Conservation (phyloP, 2,888 invertebrate genomes). For the Drosophila bunnanda region DNA sequence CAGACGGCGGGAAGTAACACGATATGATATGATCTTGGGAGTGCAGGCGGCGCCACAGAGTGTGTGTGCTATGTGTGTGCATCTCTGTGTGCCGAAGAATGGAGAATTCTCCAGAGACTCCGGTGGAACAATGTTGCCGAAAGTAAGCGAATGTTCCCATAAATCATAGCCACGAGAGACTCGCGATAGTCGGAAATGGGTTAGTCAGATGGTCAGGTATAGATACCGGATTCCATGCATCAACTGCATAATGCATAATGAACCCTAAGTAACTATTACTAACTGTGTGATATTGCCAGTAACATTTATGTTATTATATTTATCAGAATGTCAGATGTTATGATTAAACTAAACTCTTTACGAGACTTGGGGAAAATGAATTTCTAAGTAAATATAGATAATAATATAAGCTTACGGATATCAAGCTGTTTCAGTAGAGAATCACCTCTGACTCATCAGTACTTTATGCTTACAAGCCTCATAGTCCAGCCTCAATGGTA, state of each 20-base stretch:
- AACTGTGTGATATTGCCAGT: neutral
- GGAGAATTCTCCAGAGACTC: slow-evolving; percentile 9
- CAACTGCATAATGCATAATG: slow-evolving; percentile 11
- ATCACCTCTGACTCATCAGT: no score
- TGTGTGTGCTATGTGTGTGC: slow-evolving; percentile 8
- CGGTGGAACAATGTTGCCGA: slow-evolving; percentile 27
- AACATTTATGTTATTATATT: neutral
- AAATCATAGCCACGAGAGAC: slow-evolving; percentile 11
- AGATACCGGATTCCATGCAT: slow-evolving; percentile 10
- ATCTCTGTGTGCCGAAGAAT: slow-evolving; percentile 13
- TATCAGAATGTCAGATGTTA: no score
- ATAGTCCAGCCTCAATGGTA: no score
- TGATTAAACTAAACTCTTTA: neutral
- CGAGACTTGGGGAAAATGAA: neutral
- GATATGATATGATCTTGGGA: slow-evolving; percentile 50
- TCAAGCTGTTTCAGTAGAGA: no score
- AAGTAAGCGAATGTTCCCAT: slow-evolving; percentile 30
- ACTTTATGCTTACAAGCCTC: no score
- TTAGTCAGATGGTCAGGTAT: slow-evolving; percentile 9
- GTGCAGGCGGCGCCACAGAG: slow-evolving; percentile 30
- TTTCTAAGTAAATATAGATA: neutral
- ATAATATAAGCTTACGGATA: no score
- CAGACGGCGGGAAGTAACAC: slow-evolving; percentile 21
- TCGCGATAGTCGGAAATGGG: slow-evolving; percentile 3
- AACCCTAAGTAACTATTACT: slow-evolving; percentile 2